A percentile compares a stretch with the other conserved stretches of the same genome.
These are phyloP conservation scores for Phenganax subtilis DNA, from an alignment of 92 coral and sea anemone species.

Conservation along the genomic window DNA sequence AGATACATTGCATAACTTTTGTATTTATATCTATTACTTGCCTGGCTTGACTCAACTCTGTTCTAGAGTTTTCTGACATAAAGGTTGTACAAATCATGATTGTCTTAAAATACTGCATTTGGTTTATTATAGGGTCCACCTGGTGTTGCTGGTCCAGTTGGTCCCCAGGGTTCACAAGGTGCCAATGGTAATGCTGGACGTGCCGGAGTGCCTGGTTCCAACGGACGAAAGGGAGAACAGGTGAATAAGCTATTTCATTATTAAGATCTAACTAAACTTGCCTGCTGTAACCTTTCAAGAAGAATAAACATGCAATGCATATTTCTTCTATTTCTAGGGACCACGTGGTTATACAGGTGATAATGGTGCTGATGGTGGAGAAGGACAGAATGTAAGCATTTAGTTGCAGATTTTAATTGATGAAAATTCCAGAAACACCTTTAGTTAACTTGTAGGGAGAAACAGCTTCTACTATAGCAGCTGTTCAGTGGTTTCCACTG, in stretches of 20 bases:
- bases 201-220: not conserved
- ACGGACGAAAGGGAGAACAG: conserved; percentile 22
- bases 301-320: not conserved
- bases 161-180: conserved; percentile 15
- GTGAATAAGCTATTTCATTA: not conserved
- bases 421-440: not conserved
- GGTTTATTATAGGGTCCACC: not conserved
- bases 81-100: not conserved
- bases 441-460: too few species aligned
- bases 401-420: not conserved
- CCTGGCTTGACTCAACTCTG: not conserved
- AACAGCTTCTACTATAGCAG: too few species aligned
- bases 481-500: too few species aligned
- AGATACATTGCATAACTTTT: not conserved
- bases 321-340: conserved; percentile 4
- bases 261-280: not conserved
- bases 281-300: not conserved
- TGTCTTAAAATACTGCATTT: not conserved
- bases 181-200: conserved; percentile 1
- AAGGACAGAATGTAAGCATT: conserved; percentile 18
- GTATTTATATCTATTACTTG: not conserved
- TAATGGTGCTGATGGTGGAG: conserved; percentile 9
- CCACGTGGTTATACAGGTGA: conserved; percentile 19
- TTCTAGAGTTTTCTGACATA: not conserved
- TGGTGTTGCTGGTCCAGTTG: conserved; percentile 19